Evolutionary conservation across 2,888 invertebrate species (phyloP).

Genomic region (Dasypogon diadema): DNA sequence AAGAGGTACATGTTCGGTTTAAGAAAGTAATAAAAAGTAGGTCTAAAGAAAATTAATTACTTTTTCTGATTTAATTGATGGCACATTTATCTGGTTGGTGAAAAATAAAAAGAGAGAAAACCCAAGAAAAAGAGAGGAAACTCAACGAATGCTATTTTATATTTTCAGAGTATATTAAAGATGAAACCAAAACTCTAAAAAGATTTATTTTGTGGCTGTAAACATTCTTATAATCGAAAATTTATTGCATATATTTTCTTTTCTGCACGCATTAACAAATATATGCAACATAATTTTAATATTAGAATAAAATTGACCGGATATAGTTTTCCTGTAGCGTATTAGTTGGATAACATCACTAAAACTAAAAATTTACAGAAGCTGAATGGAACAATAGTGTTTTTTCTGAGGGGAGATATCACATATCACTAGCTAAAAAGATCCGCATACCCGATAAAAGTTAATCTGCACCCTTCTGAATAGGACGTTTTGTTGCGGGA

Average conservation of each 20-base stretch:
- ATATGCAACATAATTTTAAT: background rate
- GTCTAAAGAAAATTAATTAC: too few species aligned
- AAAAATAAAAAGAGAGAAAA: too few species aligned
- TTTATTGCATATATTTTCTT: background rate
- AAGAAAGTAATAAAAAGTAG: too few species aligned
- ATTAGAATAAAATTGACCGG: constrained; percentile 30
- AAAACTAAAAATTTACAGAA: constrained; percentile 9
- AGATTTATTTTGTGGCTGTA: background rate
- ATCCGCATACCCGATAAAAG: constrained; percentile 55
- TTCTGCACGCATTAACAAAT: background rate
- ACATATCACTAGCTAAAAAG: constrained; percentile 54
- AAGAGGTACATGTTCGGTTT: too few species aligned
- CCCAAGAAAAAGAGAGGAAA: too few species aligned
- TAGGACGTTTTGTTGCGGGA: constrained; percentile 41
- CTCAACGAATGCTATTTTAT: too few species aligned
- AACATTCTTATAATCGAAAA: background rate
- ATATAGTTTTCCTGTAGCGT: background rate
- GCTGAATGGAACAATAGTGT: constrained; percentile 30
- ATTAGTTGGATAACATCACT: constrained; percentile 26
- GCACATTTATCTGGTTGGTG: too few species aligned
- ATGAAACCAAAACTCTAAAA: background rate
- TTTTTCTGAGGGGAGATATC: constrained; percentile 43
- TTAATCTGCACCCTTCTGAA: constrained; percentile 52
- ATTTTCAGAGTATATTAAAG: too few species aligned
- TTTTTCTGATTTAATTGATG: too few species aligned